Evolutionary conservation across 2,797 vertebrate species (phyloP), one percentile per base, ranked within the genome.

Genomic region (Danio jaintianensis): DNA sequence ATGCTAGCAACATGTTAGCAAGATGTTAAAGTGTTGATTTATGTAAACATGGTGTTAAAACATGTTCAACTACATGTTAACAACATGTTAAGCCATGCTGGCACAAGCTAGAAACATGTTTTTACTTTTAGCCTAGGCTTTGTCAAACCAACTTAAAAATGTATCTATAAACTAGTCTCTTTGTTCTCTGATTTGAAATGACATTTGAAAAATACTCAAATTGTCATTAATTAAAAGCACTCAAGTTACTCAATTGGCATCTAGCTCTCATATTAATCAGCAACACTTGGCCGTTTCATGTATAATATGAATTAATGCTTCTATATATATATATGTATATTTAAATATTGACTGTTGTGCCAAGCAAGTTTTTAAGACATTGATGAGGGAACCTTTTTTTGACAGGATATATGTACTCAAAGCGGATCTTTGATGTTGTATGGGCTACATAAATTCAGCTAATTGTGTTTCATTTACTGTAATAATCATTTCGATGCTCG

Each of bases 261-360:
- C 29, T 3, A 29, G 29, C 38, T 38, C 7, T 78, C 22, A 84
- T 22, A 70, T 78, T 69, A 20, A 80, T 72, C 67, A 5, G 12
- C 5, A 48, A 22, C 36, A 36, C 22, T 84, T 80, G 63, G 42
- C 79, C 66, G 22, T 70, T 79, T 42, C 78, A 77, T 68, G 80
- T 76, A 82, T 78, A 0, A 66, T 78, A 75, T 75, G 62, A 75
- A 77, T 80, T 82, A 29, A 53, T 62, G 82, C 67, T 68, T 69
- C 43, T 29, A 29, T 29, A 29, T 29, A 66, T 29, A 66, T 22
- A 22, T n/a, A 40, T 18, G 78, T 78, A 77, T 53, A 50, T 58
- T 64, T 82, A 67, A 42, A 80, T 73, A 82, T 75, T 82, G 91
- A 91, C 91, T 92, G 90, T 92, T 88, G 88, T 91, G 91, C 91